These are phyloP conservation scores for Stichopus horrens DNA, from an alignment of 53 echinoderm and acorn worm genomes.

Conservation along the genomic window DNA sequence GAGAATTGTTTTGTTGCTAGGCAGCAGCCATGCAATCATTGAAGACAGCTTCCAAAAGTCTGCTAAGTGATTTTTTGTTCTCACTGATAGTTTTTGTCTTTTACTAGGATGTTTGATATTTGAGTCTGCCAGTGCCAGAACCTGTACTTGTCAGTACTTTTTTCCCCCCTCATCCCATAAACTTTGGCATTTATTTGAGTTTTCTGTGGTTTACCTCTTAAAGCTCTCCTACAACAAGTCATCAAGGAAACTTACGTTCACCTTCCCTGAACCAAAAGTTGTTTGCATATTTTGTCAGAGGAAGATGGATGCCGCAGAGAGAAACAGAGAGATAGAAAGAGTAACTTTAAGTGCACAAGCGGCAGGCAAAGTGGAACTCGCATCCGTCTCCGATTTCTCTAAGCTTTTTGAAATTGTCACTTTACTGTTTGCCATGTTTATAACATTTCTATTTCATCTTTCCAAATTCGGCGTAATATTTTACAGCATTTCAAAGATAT, in stretches of 20 bases:
- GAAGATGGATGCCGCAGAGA: neutral
- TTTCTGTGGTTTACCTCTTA: neutral
- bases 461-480: conserved; percentile 36
- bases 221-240: neutral
- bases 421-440: conserved; percentile 39
- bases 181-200: neutral
- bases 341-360: neutral
- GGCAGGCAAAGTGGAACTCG: neutral
- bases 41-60: too few species aligned
- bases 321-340: neutral
- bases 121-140: too few species aligned
- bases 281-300: neutral
- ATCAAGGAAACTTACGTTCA: neutral
- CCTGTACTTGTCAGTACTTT: neutral
- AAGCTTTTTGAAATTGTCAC: conserved; percentile 5
- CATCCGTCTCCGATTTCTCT: conserved; percentile 18
- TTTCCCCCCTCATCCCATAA: neutral
- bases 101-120: too few species aligned
- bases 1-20: too few species aligned
- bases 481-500: conserved; percentile 38
- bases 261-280: neutral
- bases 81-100: too few species aligned
- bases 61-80: too few species aligned
- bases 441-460: conserved; percentile 28
- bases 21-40: too few species aligned